Conservation (phyloP, 2,797 vertebrate species). For the Neosilurus mollespiculum region DNA sequence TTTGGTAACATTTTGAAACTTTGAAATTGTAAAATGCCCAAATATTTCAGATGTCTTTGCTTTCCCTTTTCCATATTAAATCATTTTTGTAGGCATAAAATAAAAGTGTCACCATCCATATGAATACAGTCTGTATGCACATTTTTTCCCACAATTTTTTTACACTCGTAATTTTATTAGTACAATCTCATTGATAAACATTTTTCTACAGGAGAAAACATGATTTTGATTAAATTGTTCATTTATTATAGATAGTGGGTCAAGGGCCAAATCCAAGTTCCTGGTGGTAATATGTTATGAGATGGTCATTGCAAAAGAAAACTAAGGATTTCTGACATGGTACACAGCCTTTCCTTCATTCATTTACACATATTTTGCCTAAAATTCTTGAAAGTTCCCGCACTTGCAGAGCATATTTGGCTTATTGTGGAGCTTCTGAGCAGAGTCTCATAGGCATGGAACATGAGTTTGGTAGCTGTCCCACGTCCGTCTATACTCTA, state of each 20-base stretch:
- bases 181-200: neutral
- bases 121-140: neutral
- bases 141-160: neutral
- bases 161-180: neutral
- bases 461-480: no score
- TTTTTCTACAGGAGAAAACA: no score
- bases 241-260: neutral
- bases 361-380: conserved; percentile 18
- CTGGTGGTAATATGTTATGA: no score
- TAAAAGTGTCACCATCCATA: neutral
- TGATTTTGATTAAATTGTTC: neutral
- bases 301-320: neutral
- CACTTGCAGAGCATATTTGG: neutral
- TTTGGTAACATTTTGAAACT: no score
- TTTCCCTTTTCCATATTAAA: no score
- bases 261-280: neutral
- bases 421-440: no score
- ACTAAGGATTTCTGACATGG: neutral
- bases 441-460: no score
- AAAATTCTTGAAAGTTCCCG: neutral
- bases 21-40: no score
- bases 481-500: no score
- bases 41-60: no score
- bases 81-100: no score
- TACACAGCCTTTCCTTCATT: neutral